Conservation (phyloP, 2,797 vertebrate species). For the Microhierax caerulescens region DNA sequence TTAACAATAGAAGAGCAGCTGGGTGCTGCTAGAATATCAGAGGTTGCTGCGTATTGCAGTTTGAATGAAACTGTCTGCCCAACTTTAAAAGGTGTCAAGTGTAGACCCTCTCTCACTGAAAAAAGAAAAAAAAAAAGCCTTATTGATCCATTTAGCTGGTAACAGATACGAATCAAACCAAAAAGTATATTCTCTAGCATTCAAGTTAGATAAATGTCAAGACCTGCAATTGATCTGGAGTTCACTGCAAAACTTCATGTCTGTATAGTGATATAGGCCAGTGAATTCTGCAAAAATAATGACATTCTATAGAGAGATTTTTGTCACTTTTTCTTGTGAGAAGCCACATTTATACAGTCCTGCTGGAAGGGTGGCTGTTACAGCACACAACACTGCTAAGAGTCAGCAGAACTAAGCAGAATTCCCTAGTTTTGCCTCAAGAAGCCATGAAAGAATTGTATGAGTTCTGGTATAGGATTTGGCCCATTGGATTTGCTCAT, state of each 20-base stretch:
- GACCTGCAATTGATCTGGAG: constrained; percentile 31
- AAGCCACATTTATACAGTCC: not conserved
- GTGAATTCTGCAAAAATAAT: not conserved
- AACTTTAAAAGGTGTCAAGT: constrained; percentile 8
- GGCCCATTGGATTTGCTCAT: not conserved
- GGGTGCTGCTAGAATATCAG: not conserved
- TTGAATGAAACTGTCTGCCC: not conserved
- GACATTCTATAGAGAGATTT: not conserved
- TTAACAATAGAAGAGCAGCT: constrained; percentile 14
- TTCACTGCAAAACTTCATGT: constrained; percentile 1
- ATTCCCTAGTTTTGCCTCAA: not conserved
- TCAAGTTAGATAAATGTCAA: constrained; percentile 38
- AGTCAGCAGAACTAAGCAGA: not conserved
- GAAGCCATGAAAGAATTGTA: not conserved
- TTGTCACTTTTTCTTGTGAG: not conserved
- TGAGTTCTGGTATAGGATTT: not conserved
- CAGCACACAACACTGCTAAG: not conserved
- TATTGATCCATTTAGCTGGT: constrained; percentile 41
- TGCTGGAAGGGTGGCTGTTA: not conserved
- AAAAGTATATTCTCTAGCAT: not conserved
- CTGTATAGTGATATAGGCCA: not conserved
- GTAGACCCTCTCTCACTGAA: not conserved
- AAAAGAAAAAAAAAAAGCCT: not conserved
- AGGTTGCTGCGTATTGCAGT: not conserved
- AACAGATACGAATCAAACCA: constrained; percentile 15